These are phyloP conservation scores for Agrilus planipennis DNA, from an alignment of 1,140 invertebrate genomes.

Conservation along the genomic window DNA sequence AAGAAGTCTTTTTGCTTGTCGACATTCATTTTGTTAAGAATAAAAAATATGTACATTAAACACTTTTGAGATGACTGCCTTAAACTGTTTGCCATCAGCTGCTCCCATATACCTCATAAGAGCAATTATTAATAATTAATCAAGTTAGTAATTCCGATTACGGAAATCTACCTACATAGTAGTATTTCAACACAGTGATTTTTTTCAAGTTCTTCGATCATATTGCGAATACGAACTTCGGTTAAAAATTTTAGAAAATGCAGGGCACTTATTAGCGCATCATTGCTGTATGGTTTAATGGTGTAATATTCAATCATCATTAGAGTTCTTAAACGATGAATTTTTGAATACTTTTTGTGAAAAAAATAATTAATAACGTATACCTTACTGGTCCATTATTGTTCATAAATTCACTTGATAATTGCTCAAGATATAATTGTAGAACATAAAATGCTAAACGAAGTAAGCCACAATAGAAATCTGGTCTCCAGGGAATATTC, in stretches of 20 bases:
- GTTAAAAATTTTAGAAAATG: background rate
- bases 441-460: background rate
- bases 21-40: background rate
- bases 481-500: slow-evolving; percentile 2
- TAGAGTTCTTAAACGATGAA: background rate
- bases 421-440: background rate
- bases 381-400: slow-evolving; percentile 7
- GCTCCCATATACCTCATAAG: too few relatives aligned
- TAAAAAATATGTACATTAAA: slow-evolving; percentile 1
- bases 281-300: background rate
- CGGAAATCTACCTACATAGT: too few relatives aligned
- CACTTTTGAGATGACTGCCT: background rate
- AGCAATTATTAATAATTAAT: too few relatives aligned
- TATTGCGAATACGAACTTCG: background rate
- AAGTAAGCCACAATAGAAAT: slow-evolving; percentile 4
- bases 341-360: background rate
- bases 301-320: slow-evolving; percentile 1
- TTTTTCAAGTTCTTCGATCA: too few relatives aligned
- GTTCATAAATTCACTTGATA: slow-evolving; percentile 3
- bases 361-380: background rate
- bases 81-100: background rate
- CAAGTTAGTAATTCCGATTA: too few relatives aligned
- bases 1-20: background rate
- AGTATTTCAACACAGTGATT: too few relatives aligned
- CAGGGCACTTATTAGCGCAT: too few relatives aligned